Evolutionary conservation across 2,113 vertebrate species (phyloP), one percentile per base, ranked within the genome.

Genomic region (Anguilla japonica): DNA sequence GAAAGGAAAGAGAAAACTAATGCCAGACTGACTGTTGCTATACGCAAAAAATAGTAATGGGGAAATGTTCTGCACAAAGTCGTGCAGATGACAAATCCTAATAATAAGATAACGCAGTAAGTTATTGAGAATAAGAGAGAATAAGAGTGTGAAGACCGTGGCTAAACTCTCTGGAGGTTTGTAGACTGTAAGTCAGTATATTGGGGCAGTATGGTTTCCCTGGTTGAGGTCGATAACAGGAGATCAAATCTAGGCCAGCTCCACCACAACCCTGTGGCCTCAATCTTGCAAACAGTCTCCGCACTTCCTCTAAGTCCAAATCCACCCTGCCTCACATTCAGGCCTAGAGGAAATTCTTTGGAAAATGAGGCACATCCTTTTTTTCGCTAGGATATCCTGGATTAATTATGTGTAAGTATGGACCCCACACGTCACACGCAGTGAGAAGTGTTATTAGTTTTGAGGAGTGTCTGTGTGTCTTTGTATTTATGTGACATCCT

Each of bases 281-380:
- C n/a, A 88, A 78, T 71, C 85, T 88, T 75, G 56, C 60, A 88
- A 81, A 81, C 88, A 75, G 60, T 84, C 56, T 41, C 85, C 82
- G 75, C 63, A 81, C 83, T 82, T 81, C 60, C 63, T 71, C n/a
- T 75, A 60, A 88, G 15, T 20, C 22, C 13, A 41, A 63, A 88
- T 22, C 40, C 41, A 57, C 63, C 53, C 83, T 50, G 63, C 41
- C 81, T 75, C 34, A 34, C 15, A 41, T 56, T 75, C 56, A 22
- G 56, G n/a, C 87, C 14, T 15, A 83, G 41, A 89, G 88, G 88
- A 91, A 88, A 91, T 89, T 87, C 89, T 87, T 87, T 83, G 85
- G 63, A 88, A 90, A 91, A 89, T 85, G 87, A 90, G 87, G 89
- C 80, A 86, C 87, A 88, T 90, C 88, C 88, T 91, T 86, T 60